Percentiles rank a stretch among this genome's conserved stretches.
These are phyloP conservation scores for Bombus soroeensis DNA, from an alignment of 1,140 invertebrate species.

Conservation along the genomic window DNA sequence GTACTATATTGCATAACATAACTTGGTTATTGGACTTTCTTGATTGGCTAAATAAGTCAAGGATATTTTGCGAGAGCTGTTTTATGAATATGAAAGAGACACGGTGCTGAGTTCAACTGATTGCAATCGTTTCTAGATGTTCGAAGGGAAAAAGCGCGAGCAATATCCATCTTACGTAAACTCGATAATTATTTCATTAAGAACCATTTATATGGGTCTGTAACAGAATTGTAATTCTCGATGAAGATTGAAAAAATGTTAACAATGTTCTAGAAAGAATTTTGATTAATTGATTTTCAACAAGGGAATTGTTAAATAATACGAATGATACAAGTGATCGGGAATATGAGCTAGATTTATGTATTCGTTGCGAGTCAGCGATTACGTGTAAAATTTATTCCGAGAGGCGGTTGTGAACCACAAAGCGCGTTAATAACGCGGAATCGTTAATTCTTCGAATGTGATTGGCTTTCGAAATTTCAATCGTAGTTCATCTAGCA, in stretches of 20 bases:
- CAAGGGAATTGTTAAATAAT: background rate
- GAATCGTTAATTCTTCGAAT: background rate
- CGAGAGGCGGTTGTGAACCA: background rate
- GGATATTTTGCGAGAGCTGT: conserved; percentile 63
- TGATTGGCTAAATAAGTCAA: conserved; percentile 72
- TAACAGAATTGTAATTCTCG: background rate
- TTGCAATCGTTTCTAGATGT: background rate
- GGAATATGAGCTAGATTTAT: background rate
- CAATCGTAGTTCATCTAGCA: background rate
- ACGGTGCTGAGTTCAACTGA: background rate
- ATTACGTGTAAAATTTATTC: background rate
- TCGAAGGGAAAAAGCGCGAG: background rate
- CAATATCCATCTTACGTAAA: background rate
- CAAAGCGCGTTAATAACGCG: background rate
- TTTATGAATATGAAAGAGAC: conserved; percentile 71
- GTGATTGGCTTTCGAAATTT: background rate
- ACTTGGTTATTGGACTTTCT: conserved; percentile 72
- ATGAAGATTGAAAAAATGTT: background rate
- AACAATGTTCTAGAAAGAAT: background rate
- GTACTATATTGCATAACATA: background rate
- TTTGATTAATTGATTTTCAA: background rate
- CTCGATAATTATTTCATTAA: background rate
- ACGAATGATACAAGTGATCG: background rate
- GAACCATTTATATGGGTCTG: background rate
- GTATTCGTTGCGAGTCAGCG: background rate